Conservation (phyloP, 53 echinoderm and acorn worm species). For the Echinometra lucunter region DNA sequence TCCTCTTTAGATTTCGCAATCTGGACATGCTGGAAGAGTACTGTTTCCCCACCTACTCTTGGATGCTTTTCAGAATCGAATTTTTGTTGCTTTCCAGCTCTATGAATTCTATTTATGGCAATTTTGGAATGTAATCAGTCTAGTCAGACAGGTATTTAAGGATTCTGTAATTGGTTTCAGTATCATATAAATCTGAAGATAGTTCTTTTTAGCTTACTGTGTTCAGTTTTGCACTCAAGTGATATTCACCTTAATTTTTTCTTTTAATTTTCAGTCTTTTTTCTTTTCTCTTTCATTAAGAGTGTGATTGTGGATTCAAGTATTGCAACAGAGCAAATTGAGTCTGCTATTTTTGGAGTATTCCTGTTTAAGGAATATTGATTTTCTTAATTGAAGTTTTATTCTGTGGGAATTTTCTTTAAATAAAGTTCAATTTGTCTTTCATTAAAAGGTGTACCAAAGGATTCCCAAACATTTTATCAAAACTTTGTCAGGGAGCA, state of each 20-base stretch:
- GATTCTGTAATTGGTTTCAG: not conserved
- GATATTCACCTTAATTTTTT: not conserved
- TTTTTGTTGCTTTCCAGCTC: not conserved
- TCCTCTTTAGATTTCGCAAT: constrained; percentile 40
- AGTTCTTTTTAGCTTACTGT: not conserved
- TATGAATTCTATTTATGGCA: constrained; percentile 14
- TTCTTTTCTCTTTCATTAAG: not conserved
- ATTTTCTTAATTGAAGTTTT: not conserved
- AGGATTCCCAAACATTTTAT: not conserved
- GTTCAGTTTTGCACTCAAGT: not conserved
- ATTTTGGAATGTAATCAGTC: not conserved
- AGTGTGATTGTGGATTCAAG: not conserved
- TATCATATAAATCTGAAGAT: not conserved
- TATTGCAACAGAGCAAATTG: not conserved
- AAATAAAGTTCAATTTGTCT: not conserved
- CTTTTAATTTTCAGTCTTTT: not conserved
- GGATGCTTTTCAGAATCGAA: not conserved
- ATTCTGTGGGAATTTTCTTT: not conserved
- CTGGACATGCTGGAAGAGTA: not conserved
- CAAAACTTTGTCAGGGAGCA: not conserved
- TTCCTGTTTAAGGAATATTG: not conserved
- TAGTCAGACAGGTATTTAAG: not conserved
- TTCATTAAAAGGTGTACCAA: not conserved
- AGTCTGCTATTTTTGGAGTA: not conserved
- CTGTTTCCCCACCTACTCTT: not conserved